phyloP scores from a whole-genome alignment of 1,140 invertebrate genomes.

The Galleria mellonella region DNA sequence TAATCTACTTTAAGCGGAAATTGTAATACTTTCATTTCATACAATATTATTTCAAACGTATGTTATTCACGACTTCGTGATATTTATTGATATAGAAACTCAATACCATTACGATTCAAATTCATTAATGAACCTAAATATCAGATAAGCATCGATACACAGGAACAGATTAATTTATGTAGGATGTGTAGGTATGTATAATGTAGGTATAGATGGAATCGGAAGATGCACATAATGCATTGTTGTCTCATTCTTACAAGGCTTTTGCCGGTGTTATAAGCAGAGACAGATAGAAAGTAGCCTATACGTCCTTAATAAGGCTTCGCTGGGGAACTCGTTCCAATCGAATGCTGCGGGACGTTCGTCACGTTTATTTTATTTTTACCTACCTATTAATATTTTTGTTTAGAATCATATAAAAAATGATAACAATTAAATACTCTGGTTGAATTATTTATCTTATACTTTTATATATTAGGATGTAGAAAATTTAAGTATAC shows the following conservation, averaged over 20 bases:
- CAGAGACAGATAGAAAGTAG: constrained; percentile 47
- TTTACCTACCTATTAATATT: too few relatives aligned
- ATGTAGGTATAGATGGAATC: constrained; percentile 3
- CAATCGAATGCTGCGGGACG: constrained; percentile 57
- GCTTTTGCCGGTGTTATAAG: constrained; percentile 19
- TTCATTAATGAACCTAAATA: constrained; percentile 2
- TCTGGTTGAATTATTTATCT: too few relatives aligned
- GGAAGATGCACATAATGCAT: constrained; percentile 11
- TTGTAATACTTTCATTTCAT: too few relatives aligned
- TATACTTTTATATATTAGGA: too few relatives aligned
- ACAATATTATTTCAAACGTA: too few relatives aligned
- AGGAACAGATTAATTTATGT: constrained; percentile 22
- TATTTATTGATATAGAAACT: too few relatives aligned
- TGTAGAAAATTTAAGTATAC: too few relatives aligned
- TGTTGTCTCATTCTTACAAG: constrained; percentile 29
- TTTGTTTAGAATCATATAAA: too few relatives aligned
- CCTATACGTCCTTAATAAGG: constrained; percentile 49
- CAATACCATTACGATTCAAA: neutral
- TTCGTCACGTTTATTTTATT: neutral
- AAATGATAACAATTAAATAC: too few relatives aligned
- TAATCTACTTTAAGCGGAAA: too few relatives aligned
- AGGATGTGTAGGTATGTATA: too few relatives aligned
- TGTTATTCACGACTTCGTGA: too few relatives aligned
- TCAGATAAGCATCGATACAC: constrained; percentile 10
- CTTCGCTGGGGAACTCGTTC: constrained; percentile 58